Percentiles rank a stretch among this genome's conserved stretches.
Conservation (phyloP, 2,797 vertebrate species). For the Catostomus latipinnis region DNA sequence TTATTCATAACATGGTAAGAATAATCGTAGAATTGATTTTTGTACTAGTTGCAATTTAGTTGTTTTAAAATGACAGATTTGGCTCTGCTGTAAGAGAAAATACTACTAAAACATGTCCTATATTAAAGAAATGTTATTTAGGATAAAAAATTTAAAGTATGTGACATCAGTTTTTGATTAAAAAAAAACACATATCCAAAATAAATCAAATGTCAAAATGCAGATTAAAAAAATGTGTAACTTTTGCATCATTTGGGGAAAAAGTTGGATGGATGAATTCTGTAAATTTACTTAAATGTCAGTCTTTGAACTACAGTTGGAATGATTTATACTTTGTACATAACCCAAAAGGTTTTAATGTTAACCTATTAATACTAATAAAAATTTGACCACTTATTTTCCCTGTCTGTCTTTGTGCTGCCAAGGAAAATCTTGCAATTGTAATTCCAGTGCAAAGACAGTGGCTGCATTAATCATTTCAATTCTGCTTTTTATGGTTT, state of each 20-base stretch:
- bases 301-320: conserved; percentile 26
- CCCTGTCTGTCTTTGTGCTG: not conserved
- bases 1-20: conserved; percentile 49
- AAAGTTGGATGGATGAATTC: not conserved
- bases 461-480: not conserved
- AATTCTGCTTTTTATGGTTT: not conserved
- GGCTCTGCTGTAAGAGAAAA: conserved; percentile 71
- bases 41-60: conserved; percentile 48
- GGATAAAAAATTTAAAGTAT: not conserved
- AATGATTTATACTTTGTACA: conserved; percentile 43
- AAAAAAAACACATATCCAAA: not conserved
- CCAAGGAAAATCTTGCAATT: not conserved
- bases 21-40: conserved; percentile 55
- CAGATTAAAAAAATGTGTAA: conserved; percentile 16
- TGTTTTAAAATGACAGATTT: conserved; percentile 58
- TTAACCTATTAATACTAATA: conserved; percentile 49
- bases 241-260: not conserved
- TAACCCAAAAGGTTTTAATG: conserved; percentile 42
- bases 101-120: conserved; percentile 56
- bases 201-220: not conserved
- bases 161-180: not conserved
- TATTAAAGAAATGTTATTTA: conserved; percentile 10
- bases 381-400: conserved; percentile 40
- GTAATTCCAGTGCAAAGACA: not conserved
- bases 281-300: conserved; percentile 36